These are phyloP conservation scores for Ramphastos sulfuratus DNA, from an alignment of 2,113 vertebrate species.

Conservation along the genomic window DNA sequence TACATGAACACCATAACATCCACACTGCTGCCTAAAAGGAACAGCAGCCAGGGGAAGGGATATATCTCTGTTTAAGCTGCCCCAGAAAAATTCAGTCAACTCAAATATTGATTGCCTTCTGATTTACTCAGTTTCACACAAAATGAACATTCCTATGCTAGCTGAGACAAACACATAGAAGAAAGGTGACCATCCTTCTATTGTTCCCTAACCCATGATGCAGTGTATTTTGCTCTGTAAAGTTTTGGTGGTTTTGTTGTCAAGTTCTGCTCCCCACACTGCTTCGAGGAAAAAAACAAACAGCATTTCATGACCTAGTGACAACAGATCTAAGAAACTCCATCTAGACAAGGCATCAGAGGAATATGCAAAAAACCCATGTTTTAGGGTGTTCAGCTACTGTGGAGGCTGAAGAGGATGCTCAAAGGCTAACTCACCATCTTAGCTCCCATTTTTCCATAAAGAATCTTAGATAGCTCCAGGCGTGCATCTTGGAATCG, in stretches of 20 bases:
- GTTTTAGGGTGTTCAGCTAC: not conserved
- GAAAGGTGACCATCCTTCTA: not conserved
- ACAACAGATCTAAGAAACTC: not conserved
- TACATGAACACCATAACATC: not conserved
- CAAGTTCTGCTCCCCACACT: not conserved
- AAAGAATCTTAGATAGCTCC: constrained; percentile 56
- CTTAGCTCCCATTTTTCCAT: constrained; percentile 25
- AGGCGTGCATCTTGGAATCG: constrained; percentile 70
- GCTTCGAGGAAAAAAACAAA: not conserved
- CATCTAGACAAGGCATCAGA: not conserved
- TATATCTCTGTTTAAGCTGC: not conserved
- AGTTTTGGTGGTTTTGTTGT: not conserved
- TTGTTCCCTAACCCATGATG: not conserved
- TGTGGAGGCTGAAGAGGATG: not conserved
- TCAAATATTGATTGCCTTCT: not conserved
- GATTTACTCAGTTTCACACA: not conserved
- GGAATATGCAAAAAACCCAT: not conserved
- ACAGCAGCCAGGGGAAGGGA: not conserved
- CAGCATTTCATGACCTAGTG: not conserved
- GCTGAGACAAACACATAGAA: not conserved
- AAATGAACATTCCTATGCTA: not conserved
- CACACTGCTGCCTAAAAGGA: not conserved
- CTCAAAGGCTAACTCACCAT: constrained; percentile 42
- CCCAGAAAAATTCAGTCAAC: not conserved
- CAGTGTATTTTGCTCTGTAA: not conserved